Evolutionary conservation across 2,888 invertebrate species (phyloP).

Genomic region (Eurytoma californica): DNA sequence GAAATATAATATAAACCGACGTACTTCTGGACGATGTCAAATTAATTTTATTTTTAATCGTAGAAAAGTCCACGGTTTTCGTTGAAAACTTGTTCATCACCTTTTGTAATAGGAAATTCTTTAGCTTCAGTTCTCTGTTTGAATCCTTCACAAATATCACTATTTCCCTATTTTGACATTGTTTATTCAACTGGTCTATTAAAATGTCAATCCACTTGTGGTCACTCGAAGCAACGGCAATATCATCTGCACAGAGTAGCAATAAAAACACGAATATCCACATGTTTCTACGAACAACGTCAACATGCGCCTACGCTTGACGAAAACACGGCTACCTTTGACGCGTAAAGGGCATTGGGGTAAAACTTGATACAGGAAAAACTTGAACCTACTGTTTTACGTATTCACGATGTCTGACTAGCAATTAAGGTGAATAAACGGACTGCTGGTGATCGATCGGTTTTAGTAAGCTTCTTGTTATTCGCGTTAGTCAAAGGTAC

Average conservation of each 20-base stretch:
- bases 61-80: neutral
- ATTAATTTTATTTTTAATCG: neutral
- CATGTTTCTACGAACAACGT: constrained; percentile 10
- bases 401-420: too few species aligned
- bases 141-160: constrained; percentile 11
- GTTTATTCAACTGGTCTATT: neutral
- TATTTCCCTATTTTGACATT: constrained; percentile 6
- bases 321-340: neutral
- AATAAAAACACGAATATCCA: neutral
- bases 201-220: constrained; percentile 11
- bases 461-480: too few species aligned
- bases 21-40: constrained; percentile 1
- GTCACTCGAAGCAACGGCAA: neutral
- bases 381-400: too few species aligned
- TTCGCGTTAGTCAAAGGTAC: too few species aligned
- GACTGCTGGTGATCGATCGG: too few species aligned
- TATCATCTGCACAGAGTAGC: neutral
- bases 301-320: neutral
- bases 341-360: too few species aligned
- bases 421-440: too few species aligned
- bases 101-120: constrained; percentile 1
- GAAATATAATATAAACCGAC: constrained; percentile 21
- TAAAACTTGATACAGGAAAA: too few species aligned
- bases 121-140: neutral
- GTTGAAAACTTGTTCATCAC: neutral